These are phyloP conservation scores for Pitta sordida DNA, from an alignment of 2,113 vertebrate species.

Conservation along the genomic window DNA sequence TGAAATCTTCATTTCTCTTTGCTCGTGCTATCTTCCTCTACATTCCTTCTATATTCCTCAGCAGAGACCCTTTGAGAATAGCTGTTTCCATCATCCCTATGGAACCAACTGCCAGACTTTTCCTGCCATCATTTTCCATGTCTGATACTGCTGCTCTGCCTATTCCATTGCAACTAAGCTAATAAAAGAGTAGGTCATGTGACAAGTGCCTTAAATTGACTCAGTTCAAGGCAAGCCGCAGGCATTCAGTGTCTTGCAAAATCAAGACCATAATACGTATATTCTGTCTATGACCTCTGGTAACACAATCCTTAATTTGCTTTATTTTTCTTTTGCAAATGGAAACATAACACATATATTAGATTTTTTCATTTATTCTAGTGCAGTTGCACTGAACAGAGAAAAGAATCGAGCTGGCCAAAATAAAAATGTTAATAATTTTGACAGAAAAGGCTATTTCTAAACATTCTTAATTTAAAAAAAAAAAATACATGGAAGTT, in stretches of 20 bases:
- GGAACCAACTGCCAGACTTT: neutral
- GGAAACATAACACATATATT: neutral
- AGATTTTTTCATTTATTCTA: neutral
- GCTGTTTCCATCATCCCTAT: neutral
- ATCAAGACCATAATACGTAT: neutral
- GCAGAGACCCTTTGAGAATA: neutral
- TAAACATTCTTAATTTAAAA: neutral
- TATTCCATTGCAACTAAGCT: neutral
- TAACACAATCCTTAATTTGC: neutral
- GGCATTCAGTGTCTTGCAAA: neutral
- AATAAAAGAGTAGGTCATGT: neutral
- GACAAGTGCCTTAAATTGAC: neutral
- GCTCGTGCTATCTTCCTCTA: neutral
- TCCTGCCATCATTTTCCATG: neutral
- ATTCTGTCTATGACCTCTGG: neutral
- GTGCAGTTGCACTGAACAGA: neutral
- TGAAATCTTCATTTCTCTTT: neutral
- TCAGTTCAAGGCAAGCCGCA: neutral
- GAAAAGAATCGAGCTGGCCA: neutral
- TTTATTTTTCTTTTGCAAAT: neutral
- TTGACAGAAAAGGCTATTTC: neutral
- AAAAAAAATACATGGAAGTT: neutral
- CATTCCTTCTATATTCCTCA: neutral
- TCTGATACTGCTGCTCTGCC: neutral
- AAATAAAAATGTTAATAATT: neutral